These are phyloP conservation scores for Ivindomyrus marchei DNA, from an alignment of 2,113 vertebrate genomes.

Conservation along the genomic window DNA sequence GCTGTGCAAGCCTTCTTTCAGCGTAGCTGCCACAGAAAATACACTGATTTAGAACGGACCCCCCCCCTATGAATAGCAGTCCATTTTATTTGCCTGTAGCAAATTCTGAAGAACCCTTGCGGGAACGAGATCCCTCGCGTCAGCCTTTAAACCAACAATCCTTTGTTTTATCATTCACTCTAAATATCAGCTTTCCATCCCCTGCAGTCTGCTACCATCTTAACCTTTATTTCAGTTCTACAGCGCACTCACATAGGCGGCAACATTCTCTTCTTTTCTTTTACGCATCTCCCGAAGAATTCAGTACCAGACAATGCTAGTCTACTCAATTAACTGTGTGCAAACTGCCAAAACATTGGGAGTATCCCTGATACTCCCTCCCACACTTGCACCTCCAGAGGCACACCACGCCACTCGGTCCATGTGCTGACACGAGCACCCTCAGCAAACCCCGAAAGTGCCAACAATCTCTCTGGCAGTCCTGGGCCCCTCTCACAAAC, in stretches of 20 bases:
- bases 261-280: not conserved
- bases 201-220: conserved; percentile 11
- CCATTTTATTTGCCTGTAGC: conserved; percentile 21
- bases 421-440: not conserved
- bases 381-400: too few species aligned
- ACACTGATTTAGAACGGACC: conserved; percentile 5
- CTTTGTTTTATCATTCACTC: conserved; percentile 33
- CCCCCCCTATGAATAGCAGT: conserved; percentile 13
- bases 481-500: not conserved
- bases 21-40: not conserved
- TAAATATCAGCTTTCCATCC: conserved; percentile 32
- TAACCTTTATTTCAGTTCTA: not conserved
- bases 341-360: not conserved
- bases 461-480: not conserved
- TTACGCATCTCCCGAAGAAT: not conserved
- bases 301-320: not conserved
- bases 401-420: not conserved
- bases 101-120: conserved; percentile 37
- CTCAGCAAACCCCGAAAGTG: not conserved
- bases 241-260: not conserved
- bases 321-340: not conserved
- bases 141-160: conserved; percentile 21
- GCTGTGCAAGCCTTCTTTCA: conserved; percentile 26
- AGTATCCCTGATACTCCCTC: not conserved
- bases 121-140: conserved; percentile 32